A percentile compares a stretch with the other conserved stretches of the same genome.
phyloP scores from a whole-genome alignment of 1,140 invertebrate genomes.

The Solenopsis fugax region DNA sequence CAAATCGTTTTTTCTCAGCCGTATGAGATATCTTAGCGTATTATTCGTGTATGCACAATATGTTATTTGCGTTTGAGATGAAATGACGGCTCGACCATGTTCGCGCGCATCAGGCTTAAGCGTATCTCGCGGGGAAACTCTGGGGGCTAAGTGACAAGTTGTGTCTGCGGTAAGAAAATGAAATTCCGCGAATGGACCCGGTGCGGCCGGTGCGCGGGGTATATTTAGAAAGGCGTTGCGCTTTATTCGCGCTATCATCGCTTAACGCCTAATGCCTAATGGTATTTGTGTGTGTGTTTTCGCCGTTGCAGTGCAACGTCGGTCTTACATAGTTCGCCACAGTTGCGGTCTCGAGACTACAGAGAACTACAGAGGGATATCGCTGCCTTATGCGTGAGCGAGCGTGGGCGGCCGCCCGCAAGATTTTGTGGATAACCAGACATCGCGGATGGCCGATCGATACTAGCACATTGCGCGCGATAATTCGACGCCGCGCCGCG shows the following conservation, averaged over 20 bases:
- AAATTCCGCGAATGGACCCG: conserved; percentile 58
- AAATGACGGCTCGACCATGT: background rate
- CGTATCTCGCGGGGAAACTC: background rate
- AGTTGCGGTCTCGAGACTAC: conserved; percentile 41
- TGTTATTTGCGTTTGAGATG: conserved; percentile 11
- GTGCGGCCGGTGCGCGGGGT: conserved; percentile 39
- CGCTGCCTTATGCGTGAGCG: conserved; percentile 7
- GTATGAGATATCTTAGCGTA: background rate
- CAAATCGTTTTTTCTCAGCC: conserved; percentile 2
- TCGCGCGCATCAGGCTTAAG: background rate
- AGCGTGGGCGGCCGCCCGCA: conserved; percentile 59
- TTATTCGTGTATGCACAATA: too few species aligned
- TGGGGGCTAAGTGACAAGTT: conserved; percentile 57
- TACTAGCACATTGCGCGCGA: conserved; percentile 50
- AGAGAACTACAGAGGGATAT: conserved; percentile 19
- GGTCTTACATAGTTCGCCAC: conserved; percentile 5
- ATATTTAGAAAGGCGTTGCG: conserved; percentile 65
- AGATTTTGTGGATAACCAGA: conserved; percentile 73
- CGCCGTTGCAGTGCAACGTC: conserved; percentile 66
- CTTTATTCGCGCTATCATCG: conserved; percentile 69
- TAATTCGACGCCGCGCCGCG: conserved; percentile 26
- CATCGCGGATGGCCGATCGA: conserved; percentile 65
- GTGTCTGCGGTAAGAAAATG: conserved; percentile 41
- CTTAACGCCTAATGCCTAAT: conserved; percentile 40
- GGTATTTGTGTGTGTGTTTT: conserved; percentile 68